phyloP scores from a whole-genome alignment of 2,113 vertebrate genomes.

The Prunella himalayana region DNA sequence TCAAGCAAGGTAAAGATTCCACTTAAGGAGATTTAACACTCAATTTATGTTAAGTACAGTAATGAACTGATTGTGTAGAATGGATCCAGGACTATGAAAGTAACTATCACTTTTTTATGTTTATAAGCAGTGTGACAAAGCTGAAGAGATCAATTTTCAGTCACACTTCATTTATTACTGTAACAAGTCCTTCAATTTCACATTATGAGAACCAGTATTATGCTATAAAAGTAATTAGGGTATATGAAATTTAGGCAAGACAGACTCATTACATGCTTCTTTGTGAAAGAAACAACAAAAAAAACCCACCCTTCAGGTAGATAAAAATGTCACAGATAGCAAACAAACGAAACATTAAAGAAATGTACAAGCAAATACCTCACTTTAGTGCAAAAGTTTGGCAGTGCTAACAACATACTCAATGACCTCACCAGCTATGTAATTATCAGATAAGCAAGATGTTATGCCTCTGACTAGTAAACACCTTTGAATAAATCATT shows the following conservation, averaged over 20 bases:
- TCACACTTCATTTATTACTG: background rate
- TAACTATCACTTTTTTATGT: background rate
- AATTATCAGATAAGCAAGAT: slow-evolving; percentile 40
- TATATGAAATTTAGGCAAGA: background rate
- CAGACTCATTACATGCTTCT: background rate
- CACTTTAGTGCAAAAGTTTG: background rate
- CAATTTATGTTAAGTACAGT: background rate
- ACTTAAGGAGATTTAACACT: background rate
- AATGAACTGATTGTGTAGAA: background rate
- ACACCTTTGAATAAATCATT: slow-evolving; percentile 51
- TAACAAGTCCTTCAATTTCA: background rate
- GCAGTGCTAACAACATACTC: background rate
- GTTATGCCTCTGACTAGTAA: slow-evolving; percentile 7
- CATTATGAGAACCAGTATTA: background rate
- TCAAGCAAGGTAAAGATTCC: background rate
- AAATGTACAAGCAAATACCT: background rate
- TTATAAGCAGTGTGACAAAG: background rate
- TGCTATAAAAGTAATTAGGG: background rate
- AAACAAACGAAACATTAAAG: background rate
- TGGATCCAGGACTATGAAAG: background rate
- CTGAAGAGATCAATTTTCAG: background rate
- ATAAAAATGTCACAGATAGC: background rate
- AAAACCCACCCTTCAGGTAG: background rate
- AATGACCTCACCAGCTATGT: background rate
- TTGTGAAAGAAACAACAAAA: background rate